These are phyloP conservation scores for Pyrrhura leucotis DNA, from an alignment of 2,797 vertebrate genomes.

Conservation along the genomic window DNA sequence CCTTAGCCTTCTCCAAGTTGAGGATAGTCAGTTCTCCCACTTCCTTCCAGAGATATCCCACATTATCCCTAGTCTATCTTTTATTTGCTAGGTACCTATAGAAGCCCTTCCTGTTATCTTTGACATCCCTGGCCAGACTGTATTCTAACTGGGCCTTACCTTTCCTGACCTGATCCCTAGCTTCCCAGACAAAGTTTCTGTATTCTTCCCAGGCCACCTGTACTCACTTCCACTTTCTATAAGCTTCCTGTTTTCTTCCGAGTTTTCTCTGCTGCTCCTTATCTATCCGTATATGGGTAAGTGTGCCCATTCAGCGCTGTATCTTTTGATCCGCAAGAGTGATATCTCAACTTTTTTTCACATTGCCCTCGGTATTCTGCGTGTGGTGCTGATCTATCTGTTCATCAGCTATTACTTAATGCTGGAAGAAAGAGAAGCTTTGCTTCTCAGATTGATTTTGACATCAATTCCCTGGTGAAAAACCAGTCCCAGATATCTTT, in stretches of 20 bases:
- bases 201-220: background rate
- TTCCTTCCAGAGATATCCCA: background rate
- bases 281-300: background rate
- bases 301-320: background rate
- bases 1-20: background rate
- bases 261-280: background rate
- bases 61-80: background rate
- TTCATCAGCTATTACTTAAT: background rate
- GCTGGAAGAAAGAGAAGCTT: background rate
- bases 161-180: background rate
- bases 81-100: background rate
- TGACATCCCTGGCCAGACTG: background rate
- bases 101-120: background rate
- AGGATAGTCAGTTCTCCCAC: background rate
- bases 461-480: constrained; percentile 20
- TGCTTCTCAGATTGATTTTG: constrained; percentile 29
- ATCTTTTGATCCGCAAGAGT: background rate
- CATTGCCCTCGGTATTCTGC: background rate
- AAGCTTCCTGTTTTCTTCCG: background rate
- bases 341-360: background rate
- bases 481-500: background rate
- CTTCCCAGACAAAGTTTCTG: background rate
- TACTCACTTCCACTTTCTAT: background rate
- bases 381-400: background rate
- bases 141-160: background rate